phyloP scores from a whole-genome alignment of 1,140 invertebrate genomes.

The Drosophila guanche region DNA sequence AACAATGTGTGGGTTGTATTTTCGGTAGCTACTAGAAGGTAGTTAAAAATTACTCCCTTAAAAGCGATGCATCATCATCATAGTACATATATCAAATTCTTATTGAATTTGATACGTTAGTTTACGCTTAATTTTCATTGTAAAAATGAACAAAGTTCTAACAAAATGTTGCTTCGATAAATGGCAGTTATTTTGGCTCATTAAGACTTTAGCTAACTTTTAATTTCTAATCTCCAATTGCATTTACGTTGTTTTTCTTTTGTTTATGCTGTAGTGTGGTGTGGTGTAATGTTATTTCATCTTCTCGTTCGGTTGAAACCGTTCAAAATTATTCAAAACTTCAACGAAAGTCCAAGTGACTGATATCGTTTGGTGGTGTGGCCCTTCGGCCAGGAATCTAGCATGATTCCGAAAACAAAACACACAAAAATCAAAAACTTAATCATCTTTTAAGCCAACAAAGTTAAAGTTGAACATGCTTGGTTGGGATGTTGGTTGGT shows the following conservation, averaged over 20 bases:
- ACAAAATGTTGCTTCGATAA: conserved; percentile 67
- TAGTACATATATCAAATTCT: conserved; percentile 63
- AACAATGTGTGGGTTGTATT: conserved; percentile 43
- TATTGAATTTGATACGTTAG: conserved; percentile 51
- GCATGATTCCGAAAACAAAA: conserved; percentile 35
- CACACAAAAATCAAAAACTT: conserved; percentile 24
- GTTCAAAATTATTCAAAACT: conserved; percentile 47
- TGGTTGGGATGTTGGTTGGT: conserved; percentile 35
- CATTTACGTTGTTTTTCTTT: conserved; percentile 16
- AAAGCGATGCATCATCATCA: conserved; percentile 51
- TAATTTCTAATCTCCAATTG: conserved; percentile 20
- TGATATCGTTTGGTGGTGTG: conserved; percentile 29
- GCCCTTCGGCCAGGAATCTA: conserved; percentile 28
- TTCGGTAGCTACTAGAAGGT: conserved; percentile 4
- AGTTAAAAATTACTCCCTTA: conserved; percentile 65
- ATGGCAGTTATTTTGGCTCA: conserved; percentile 79
- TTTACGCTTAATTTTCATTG: conserved; percentile 56
- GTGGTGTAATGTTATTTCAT: conserved; percentile 2
- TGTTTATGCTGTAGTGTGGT: not conserved
- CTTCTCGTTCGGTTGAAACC: conserved; percentile 57
- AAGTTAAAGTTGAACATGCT: conserved; percentile 39
- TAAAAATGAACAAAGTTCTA: conserved; percentile 71
- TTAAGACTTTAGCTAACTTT: conserved; percentile 62
- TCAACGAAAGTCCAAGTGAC: conserved; percentile 67
- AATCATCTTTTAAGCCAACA: conserved; percentile 40